These are phyloP conservation scores for Colossoma macropomum DNA, from an alignment of 2,113 vertebrate genomes.

Conservation along the genomic window DNA sequence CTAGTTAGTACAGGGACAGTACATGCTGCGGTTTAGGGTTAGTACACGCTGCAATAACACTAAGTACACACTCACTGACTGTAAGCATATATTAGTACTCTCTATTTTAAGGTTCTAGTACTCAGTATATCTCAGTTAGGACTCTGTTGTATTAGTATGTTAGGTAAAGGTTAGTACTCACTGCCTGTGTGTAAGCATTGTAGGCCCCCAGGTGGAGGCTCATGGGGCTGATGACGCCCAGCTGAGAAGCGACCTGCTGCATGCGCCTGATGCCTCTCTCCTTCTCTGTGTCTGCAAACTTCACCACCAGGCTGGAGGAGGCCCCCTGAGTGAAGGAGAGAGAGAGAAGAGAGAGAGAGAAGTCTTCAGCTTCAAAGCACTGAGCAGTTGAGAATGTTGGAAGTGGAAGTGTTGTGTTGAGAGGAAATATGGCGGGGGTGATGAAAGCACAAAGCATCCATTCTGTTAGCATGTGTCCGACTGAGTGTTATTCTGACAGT, in stretches of 20 bases:
- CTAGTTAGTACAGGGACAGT: background rate
- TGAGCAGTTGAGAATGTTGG: background rate
- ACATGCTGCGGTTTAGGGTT: background rate
- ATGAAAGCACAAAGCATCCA: conserved; percentile 3
- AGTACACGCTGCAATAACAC: background rate
- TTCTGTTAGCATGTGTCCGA: conserved; percentile 24
- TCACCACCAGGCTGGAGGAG: conserved; percentile 95
- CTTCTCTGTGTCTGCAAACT: conserved; percentile 96
- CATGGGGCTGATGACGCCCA: conserved; percentile 95
- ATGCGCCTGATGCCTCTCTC: conserved; percentile 90
- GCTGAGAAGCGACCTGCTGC: conserved; percentile 94
- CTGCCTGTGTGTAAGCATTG: conserved; percentile 93
- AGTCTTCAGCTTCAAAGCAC: background rate
- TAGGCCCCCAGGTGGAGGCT: conserved; percentile 94
- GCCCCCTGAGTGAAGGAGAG: conserved; percentile 80
- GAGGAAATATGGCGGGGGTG: conserved; percentile 35
- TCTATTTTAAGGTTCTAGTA: no score
- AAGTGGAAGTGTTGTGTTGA: background rate
- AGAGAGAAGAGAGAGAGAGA: conserved; percentile 38
- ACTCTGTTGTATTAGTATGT: no score
- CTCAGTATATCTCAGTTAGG: no score
- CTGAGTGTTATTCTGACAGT: conserved; percentile 25
- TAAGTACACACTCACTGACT: background rate
- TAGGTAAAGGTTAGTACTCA: conserved; percentile 70
- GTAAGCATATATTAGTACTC: background rate